Evolutionary conservation across 2,113 vertebrate genomes (phyloP).

Genomic region (Platichthys stellatus): DNA sequence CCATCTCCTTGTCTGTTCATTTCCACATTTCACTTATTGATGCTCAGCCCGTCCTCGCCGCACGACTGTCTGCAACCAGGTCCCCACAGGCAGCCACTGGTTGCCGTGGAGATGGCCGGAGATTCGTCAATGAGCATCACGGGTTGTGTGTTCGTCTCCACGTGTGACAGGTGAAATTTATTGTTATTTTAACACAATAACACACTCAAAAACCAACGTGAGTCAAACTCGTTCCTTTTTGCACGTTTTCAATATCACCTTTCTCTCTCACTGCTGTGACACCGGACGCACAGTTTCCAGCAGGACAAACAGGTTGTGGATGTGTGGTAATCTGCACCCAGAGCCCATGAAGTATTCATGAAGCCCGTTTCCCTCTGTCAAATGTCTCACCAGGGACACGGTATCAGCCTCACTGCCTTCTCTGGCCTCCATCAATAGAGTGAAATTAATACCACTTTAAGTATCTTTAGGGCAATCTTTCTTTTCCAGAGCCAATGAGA

Average conservation of each 20-base stretch:
- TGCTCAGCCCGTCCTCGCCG: constrained; percentile 24
- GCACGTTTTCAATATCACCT: constrained; percentile 1
- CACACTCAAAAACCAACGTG: too few species aligned
- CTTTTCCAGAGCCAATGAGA: constrained; percentile 73
- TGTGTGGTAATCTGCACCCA: constrained; percentile 57
- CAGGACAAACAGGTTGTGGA: constrained; percentile 61
- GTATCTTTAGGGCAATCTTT: constrained; percentile 74
- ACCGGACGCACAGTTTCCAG: constrained; percentile 6
- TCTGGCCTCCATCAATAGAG: constrained; percentile 64
- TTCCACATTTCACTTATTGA: constrained; percentile 22
- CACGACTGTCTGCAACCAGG: constrained; percentile 27
- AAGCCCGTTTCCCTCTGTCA: constrained; percentile 63
- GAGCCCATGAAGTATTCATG: constrained; percentile 69
- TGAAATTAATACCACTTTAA: constrained; percentile 76
- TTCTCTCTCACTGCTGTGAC: background rate
- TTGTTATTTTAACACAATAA: background rate
- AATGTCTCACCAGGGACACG: constrained; percentile 67
- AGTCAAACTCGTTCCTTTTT: background rate
- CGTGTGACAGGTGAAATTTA: background rate
- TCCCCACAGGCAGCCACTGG: constrained; percentile 17
- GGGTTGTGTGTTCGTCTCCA: background rate
- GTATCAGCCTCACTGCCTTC: constrained; percentile 57
- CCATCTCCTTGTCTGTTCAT: constrained; percentile 26
- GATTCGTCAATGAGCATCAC: constrained; percentile 3
- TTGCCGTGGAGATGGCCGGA: constrained; percentile 51